Evolutionary conservation across 2,888 invertebrate genomes (phyloP).

Genomic region (Hyposoter didymator): DNA sequence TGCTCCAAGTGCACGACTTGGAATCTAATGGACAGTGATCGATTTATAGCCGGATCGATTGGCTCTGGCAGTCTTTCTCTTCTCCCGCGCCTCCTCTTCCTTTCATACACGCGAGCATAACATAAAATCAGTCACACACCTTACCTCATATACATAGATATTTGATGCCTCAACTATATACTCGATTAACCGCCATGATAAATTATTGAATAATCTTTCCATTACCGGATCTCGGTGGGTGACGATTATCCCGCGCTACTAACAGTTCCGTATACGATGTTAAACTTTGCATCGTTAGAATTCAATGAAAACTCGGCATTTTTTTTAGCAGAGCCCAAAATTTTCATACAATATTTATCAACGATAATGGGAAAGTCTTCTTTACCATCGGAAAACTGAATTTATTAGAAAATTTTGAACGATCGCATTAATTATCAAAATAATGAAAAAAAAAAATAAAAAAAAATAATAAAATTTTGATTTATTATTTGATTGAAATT

Average conservation of each 20-base stretch:
- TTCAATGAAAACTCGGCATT: too few species aligned
- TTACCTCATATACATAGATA: slow-evolving; percentile 12
- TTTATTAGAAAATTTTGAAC: too few species aligned
- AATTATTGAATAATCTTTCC: slow-evolving; percentile 38
- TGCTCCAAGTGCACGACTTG: slow-evolving; percentile 62
- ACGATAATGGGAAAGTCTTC: too few species aligned
- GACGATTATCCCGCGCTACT: slow-evolving; percentile 3
- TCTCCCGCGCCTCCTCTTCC: slow-evolving; percentile 33
- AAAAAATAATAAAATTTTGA: too few species aligned
- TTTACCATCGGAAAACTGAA: too few species aligned
- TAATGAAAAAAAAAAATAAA: background rate
- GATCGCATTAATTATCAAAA: too few species aligned
- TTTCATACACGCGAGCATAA: background rate
- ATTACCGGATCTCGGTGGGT: slow-evolving; percentile 19
- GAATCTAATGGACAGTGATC: slow-evolving; percentile 72
- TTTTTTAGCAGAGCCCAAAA: too few species aligned
- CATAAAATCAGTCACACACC: slow-evolving; percentile 2
- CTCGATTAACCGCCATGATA: slow-evolving; percentile 45
- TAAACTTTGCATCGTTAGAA: too few species aligned
- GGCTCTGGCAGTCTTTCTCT: slow-evolving; percentile 66
- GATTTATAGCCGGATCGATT: slow-evolving; percentile 70
- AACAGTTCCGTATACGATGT: background rate
- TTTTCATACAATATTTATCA: too few species aligned
- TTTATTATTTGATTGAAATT: too few species aligned
- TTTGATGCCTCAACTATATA: background rate